Percentiles rank a stretch among this genome's conserved stretches.
Conservation (phyloP, 1,140 invertebrate genomes). For the Sarcophaga peregrina region DNA sequence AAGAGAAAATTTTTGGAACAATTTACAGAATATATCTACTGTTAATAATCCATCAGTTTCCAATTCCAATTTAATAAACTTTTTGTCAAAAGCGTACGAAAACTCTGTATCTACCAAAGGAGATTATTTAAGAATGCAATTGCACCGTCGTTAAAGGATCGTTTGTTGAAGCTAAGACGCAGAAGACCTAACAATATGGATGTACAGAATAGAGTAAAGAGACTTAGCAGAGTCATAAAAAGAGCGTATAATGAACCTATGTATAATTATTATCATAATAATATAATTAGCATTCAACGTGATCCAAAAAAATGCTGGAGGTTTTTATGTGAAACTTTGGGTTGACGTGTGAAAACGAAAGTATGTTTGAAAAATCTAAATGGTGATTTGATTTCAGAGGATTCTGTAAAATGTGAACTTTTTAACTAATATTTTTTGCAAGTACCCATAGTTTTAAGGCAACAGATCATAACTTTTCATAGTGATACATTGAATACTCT, state of each 20-base stretch:
- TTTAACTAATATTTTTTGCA: not conserved
- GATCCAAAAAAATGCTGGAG: conserved; percentile 12
- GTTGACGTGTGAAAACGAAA: not conserved
- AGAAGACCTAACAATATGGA: not conserved
- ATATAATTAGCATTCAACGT: not conserved
- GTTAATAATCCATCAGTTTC: no score
- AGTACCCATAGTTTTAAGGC: not conserved
- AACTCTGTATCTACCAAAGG: no score
- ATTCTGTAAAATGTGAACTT: not conserved
- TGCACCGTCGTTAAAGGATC: not conserved
- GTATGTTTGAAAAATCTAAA: not conserved
- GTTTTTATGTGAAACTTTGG: not conserved
- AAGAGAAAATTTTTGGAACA: no score
- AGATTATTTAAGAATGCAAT: not conserved
- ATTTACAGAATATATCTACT: no score
- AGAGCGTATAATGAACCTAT: not conserved
- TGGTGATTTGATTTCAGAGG: not conserved
- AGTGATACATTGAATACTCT: not conserved
- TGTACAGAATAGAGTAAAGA: not conserved
- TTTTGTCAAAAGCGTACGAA: no score
- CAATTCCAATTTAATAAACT: no score
- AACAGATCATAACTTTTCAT: not conserved
- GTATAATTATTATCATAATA: not conserved
- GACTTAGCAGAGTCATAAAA: not conserved
- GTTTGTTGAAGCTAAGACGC: not conserved